Conservation (phyloP, 2,113 vertebrate species). For the Fregata magnificens region DNA sequence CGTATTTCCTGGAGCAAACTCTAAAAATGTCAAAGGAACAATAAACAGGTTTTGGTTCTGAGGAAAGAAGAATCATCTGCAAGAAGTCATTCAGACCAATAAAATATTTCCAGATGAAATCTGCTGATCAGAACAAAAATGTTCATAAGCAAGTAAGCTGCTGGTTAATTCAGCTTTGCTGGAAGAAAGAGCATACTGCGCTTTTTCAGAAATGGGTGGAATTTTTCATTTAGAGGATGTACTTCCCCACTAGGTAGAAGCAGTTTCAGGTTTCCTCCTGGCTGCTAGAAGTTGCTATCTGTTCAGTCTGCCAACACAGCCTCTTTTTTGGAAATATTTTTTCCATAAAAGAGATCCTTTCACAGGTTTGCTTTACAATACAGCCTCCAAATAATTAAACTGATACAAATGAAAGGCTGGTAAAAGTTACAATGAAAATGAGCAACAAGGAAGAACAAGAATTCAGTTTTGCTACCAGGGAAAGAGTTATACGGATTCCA, state of each 20-base stretch:
- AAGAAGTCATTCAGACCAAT: neutral
- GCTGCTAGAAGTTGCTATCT: neutral
- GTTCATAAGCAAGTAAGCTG: neutral
- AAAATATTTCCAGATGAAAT: neutral
- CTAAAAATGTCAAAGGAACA: neutral
- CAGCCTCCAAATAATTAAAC: neutral
- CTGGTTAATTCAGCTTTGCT: neutral
- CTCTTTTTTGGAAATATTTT: neutral
- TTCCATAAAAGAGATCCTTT: neutral
- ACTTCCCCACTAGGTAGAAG: neutral
- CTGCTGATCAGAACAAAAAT: neutral
- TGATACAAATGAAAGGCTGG: neutral
- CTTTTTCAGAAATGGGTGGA: neutral
- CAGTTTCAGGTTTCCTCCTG: neutral
- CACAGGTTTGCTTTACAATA: neutral
- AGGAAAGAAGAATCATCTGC: neutral
- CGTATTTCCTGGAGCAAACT: neutral
- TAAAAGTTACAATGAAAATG: neutral
- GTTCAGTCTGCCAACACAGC: neutral
- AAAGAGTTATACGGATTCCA: neutral
- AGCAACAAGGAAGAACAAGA: neutral
- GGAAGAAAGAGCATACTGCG: neutral
- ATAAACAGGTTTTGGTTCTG: neutral
- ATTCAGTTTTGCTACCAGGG: neutral
- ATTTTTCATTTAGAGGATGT: neutral